These are phyloP conservation scores for Zaprionus bogoriensis DNA, from an alignment of 2,888 invertebrate species.

Conservation along the genomic window DNA sequence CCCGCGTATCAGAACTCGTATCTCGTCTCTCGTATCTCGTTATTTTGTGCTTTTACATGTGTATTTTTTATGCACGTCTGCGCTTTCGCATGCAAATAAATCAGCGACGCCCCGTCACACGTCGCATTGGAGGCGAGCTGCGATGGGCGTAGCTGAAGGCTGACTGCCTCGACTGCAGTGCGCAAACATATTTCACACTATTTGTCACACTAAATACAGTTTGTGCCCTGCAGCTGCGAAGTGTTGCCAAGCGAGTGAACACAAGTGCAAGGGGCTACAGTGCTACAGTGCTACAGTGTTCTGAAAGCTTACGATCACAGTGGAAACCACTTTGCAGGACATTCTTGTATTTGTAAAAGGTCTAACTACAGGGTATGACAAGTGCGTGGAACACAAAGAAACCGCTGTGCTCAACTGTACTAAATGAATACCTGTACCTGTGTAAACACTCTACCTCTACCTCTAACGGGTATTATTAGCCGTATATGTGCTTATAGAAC, in stretches of 20 bases:
- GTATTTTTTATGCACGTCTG: conserved; percentile 56
- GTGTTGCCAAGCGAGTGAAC: not conserved
- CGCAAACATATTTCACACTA: conserved; percentile 78
- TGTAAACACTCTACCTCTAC: no score
- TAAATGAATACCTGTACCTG: no score
- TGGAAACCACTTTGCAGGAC: no score
- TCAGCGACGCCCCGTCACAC: conserved; percentile 74
- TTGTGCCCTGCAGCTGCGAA: conserved; percentile 11
- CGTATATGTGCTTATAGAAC: no score
- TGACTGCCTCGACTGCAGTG: conserved; percentile 56
- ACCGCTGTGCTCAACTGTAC: no score
- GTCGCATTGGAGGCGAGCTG: conserved; percentile 46
- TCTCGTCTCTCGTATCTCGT: conserved; percentile 22
- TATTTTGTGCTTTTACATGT: conserved; percentile 1
- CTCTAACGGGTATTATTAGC: no score
- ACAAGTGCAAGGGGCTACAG: not conserved
- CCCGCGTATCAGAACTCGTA: conserved; percentile 21
- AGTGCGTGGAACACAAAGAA: no score
- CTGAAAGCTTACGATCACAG: no score
- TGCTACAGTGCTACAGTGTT: no score
- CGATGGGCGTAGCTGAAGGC: conserved; percentile 19
- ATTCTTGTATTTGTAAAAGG: no score
- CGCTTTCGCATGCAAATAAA: conserved; percentile 81
- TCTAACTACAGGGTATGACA: no score
- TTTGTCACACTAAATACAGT: conserved; percentile 79